phyloP scores from a whole-genome alignment of 1,140 invertebrate species.

The silkworm (Bombyx mori) region ASM3026992v2 NC_085132.1:953001-953500 shows the following conservation, averaged over 20 bases:
- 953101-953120: no score
- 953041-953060: no score
- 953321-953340: conserved; percentile 26
- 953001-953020: no score
- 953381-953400: conserved; percentile 51
- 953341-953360: conserved; percentile 53
- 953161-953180: conserved; percentile 9
- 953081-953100: no score
- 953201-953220: conserved; percentile 18
- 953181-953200: conserved; percentile 39
- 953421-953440: conserved; percentile 59
- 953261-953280: conserved; percentile 25
- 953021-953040: no score
- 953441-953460: conserved; percentile 45
- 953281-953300: conserved; percentile 14
- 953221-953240: background rate
- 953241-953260: background rate
- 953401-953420: conserved; percentile 56
- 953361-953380: conserved; percentile 49
- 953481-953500: conserved; percentile 17
- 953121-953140: no score
- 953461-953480: conserved; percentile 27
- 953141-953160: no score
- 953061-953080: no score
- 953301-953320: conserved; percentile 8